phyloP scores from a whole-genome alignment of 92 coral and sea anemone genomes.

The Zoanthus sansibaricus region DNA sequence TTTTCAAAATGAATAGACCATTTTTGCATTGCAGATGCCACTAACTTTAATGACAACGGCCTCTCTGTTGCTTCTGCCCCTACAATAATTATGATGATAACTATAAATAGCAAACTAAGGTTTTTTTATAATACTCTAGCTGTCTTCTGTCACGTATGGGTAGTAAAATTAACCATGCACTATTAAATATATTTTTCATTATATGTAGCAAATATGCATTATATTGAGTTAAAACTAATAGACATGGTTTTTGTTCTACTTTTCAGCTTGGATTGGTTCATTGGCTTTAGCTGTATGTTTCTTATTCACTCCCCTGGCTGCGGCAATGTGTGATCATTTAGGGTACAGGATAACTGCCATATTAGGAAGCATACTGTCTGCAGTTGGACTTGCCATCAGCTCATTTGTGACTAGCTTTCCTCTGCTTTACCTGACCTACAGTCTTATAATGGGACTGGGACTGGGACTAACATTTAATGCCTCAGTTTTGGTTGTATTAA shows the following conservation, averaged over 20 bases:
- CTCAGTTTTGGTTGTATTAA: conserved; percentile 30
- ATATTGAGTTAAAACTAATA: not conserved
- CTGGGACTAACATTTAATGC: conserved; percentile 41
- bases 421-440: conserved; percentile 46
- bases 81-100: too few relatives aligned
- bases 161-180: too few relatives aligned
- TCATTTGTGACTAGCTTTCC: conserved; percentile 40
- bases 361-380: conserved; percentile 22
- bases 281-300: conserved; percentile 31
- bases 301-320: conserved; percentile 37
- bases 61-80: too few relatives aligned
- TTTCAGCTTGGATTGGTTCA: conserved; percentile 49
- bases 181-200: too few relatives aligned
- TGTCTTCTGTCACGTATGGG: too few relatives aligned
- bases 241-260: not conserved
- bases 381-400: conserved; percentile 20
- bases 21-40: too few relatives aligned
- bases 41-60: too few relatives aligned
- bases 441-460: conserved; percentile 34
- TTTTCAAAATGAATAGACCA: too few relatives aligned
- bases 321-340: conserved; percentile 26
- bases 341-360: conserved; percentile 38
- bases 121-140: too few relatives aligned
- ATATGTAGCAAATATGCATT: too few relatives aligned
- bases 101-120: too few relatives aligned